Evolutionary conservation across 64 coral and sea anemone species (phyloP), one percentile per base, ranked within the genome.

Genomic region (Montipora efflorescens): DNA sequence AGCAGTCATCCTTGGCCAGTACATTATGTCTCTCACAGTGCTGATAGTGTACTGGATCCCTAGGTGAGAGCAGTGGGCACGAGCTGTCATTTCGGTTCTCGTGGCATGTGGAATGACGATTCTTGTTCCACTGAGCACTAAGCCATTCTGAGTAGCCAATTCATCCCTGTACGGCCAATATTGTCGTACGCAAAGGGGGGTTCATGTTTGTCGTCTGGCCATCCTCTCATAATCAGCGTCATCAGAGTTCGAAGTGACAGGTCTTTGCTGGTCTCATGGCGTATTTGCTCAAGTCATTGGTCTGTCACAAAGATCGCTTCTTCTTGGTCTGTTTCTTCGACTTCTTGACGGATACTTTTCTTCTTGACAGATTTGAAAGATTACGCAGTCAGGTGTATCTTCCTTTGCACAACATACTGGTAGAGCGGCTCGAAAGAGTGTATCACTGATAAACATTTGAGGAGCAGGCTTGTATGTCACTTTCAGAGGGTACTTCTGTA

Each of bases 11-110:
- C 75, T 55, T 9, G 83, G 89, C 89, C 89, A 95, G 28, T 77
- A 85, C 89, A 95, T 80, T 52, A 95, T 91, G 43, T 91, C 82
- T 87, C 80, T 90, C 18, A 84, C 72, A 47, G 77, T 89, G 55
- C 44, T 43, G 5, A 25, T 83, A 47, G 69, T 89, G 85, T 83
- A 92, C 67, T 92, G 57, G 25, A 89, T 92, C 36, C 95, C 90
- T 45, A 89, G 48, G 72, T 89, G 85, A 62, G 90, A 95, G 16
- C 57, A 5, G 77, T 92, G 89, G 36, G 89, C 75, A 73, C 89
- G 53, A 50, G 94, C 50, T 84, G 19, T 92, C 89, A 95, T 88
- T 20, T 95, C 90, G 2, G 76, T 25, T 86, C 90, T 80, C 76
- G 89, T 70, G 1, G 61, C 3, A 5, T 46, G 75, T 8, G 82